Percentiles rank a stretch among this genome's conserved stretches.
These are phyloP conservation scores for Pterocles orientalis DNA, from an alignment of 2,113 vertebrate species.

Conservation along the genomic window DNA sequence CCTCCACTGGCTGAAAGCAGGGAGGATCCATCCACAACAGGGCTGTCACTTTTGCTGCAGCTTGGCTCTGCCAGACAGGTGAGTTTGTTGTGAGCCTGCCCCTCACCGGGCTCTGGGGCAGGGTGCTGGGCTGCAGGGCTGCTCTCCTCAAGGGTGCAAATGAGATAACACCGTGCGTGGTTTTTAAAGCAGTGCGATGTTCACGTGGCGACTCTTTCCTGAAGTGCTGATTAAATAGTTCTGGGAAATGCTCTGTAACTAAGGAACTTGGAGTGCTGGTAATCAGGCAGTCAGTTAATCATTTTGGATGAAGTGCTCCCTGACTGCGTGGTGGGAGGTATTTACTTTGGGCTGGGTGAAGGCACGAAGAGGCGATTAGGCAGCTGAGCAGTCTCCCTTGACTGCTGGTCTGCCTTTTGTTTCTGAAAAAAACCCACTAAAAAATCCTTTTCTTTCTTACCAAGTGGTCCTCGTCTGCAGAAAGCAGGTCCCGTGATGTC, in stretches of 20 bases:
- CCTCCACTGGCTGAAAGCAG: fast-evolving
- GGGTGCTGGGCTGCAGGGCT: background rate
- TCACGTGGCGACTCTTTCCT: background rate
- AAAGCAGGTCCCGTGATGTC: fast-evolving
- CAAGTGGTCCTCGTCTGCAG: background rate
- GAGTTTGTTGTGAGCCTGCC: background rate
- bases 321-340: fast-evolving
- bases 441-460: background rate
- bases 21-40: background rate
- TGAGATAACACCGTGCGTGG: background rate
- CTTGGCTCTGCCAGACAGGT: background rate
- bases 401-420: background rate
- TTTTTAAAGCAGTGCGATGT: background rate
- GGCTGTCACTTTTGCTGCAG: background rate
- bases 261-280: background rate
- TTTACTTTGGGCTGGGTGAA: background rate
- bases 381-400: background rate
- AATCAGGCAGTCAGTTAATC: background rate
- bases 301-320: background rate
- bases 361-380: background rate
- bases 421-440: background rate
- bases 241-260: background rate
- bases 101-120: fast-evolving
- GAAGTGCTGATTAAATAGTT: background rate
- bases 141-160: background rate